Evolutionary conservation across 1,140 invertebrate genomes (phyloP).

Genomic region (Lethocerus indicus): DNA sequence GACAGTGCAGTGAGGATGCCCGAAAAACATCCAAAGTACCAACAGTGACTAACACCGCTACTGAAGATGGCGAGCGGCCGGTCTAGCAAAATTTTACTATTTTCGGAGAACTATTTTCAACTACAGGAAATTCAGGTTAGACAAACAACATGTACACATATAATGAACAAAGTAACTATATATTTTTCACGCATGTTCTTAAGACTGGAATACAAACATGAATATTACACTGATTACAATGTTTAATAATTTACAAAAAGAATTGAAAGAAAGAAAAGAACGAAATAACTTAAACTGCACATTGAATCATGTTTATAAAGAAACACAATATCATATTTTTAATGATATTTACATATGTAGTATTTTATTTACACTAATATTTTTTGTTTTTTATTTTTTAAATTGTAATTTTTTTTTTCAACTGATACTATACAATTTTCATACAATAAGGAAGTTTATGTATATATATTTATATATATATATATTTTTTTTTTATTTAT

Average conservation of each 20-base stretch:
- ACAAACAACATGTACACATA: too few species aligned
- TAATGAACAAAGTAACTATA: conserved; percentile 13
- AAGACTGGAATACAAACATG: conserved; percentile 12
- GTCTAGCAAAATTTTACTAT: too few species aligned
- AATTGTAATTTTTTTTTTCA: conserved; percentile 2
- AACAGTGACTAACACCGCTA: too few species aligned
- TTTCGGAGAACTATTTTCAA: too few species aligned
- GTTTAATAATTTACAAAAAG: conserved; percentile 14
- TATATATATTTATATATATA: too few species aligned
- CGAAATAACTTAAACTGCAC: conserved; percentile 14
- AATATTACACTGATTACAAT: conserved; percentile 12
- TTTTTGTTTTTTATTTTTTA: conserved; percentile 4
- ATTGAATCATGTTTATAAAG: conserved; percentile 9
- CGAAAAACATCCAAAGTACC: too few species aligned
- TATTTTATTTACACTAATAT: conserved; percentile 2
- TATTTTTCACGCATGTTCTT: conserved; percentile 12
- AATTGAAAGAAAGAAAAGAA: too few species aligned
- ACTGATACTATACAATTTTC: neutral
- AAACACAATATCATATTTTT: conserved; percentile 3
- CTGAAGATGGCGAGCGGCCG: too few species aligned
- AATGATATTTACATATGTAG: conserved; percentile 5
- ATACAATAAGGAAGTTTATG: too few species aligned
- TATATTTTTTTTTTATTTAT: too few species aligned
- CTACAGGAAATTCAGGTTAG: too few species aligned
- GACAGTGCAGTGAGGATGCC: too few species aligned